phyloP scores from a whole-genome alignment of 2,113 vertebrate genomes.

The Urocitellus parryii region DNA sequence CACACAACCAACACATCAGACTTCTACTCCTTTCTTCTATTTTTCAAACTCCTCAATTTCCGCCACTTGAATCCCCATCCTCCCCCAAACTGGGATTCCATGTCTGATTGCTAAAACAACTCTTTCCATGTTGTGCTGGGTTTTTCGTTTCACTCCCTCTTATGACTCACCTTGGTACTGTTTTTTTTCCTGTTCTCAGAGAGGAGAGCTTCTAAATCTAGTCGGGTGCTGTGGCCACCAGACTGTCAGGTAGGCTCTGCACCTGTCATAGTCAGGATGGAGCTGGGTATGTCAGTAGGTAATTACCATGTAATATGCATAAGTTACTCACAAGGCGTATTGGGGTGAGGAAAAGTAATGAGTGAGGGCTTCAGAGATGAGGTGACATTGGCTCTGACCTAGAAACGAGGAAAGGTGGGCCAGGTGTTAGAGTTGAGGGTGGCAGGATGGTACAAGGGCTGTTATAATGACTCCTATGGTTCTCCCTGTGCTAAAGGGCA shows the following conservation, averaged over 20 bases:
- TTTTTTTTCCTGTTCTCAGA: background rate
- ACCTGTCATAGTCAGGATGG: background rate
- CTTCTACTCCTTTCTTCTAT: background rate
- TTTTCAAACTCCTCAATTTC: background rate
- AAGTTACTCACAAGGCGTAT: background rate
- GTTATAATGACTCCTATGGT: background rate
- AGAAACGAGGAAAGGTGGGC: background rate
- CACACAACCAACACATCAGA: fast-evolving
- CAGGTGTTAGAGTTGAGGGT: background rate
- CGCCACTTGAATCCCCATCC: background rate
- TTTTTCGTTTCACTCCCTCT: background rate
- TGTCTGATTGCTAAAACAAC: background rate
- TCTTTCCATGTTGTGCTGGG: fast-evolving
- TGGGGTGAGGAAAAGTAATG: background rate
- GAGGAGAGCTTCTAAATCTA: background rate
- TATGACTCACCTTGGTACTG: fast-evolving
- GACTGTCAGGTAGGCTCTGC: background rate
- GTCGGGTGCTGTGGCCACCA: fast-evolving
- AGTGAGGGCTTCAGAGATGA: background rate
- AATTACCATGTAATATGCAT: background rate
- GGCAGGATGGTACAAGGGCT: fast-evolving
- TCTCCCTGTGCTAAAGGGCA: background rate
- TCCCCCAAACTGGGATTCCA: background rate
- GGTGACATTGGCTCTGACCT: background rate
- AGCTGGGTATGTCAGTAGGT: background rate